Base-by-base conservation (phyloP, 2,888 invertebrate genomes). In the Agrypnus murinus region DNA sequence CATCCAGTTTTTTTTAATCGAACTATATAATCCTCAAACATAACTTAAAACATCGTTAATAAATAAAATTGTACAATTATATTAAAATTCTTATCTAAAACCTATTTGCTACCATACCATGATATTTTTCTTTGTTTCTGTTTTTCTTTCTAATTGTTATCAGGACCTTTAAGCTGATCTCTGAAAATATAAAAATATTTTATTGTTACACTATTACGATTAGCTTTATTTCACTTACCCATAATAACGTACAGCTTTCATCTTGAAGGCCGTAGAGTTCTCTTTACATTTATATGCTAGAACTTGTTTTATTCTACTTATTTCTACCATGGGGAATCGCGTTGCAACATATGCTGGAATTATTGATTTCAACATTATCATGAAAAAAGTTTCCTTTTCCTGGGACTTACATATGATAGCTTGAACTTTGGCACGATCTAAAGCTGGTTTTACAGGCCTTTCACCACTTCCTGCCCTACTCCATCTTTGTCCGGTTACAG, bases 281-380 rank as follows among this genome's bases (percentile, higher is more conserved):
- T 92, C 92, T 86, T 92, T 92, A 85, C 92, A 92, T 86, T 92
- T 92, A 86, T 92, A 92, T 25, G 92, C 92, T 77, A 92, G 86
- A 77, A 92, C 92, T 85, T 92, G 92, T 84, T 92, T 92, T 84
- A 92, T 92, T 81, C 92, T 87, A 86, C 92, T 92, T 81, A 92
- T 91, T 85, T 92, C 92, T 17, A 92, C 90, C 82, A 90, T 89
- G 36, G 92, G 92, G 87, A 92, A 92, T 82, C 92, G 89, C 57
- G 90, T 88, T 81, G 91, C 92, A 78, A 92, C 92, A 86, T 92
- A 92, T 57, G 92, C 89, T 89, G 82, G 63, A 87, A 87, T 25
- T n/a, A n/a, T n/a, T n/a, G n/a, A n/a, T n/a, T n/a, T n/a, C n/a
- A 55, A n/a, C 25, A 8, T 38, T 2, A 50, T 55, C 38, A 38